Conservation (phyloP, 2,113 vertebrate species). For the Lamprotornis superbus region DNA sequence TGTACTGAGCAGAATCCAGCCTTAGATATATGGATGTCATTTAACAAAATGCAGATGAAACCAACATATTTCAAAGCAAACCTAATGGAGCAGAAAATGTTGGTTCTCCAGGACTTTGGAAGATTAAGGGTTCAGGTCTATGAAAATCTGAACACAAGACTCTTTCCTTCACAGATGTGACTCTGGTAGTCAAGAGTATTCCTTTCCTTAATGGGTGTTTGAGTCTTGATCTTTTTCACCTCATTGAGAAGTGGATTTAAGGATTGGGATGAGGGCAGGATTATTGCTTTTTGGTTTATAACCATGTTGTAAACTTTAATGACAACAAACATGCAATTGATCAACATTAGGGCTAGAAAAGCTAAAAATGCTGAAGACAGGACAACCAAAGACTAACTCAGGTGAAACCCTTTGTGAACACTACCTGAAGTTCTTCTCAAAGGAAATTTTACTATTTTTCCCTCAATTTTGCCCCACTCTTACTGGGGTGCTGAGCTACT, state of each 20-base stretch:
- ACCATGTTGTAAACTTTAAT: background rate
- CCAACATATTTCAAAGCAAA: background rate
- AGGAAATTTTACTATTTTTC: background rate
- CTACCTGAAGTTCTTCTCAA: background rate
- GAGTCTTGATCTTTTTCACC: background rate
- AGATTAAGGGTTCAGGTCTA: background rate
- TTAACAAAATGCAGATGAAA: background rate
- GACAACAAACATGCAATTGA: background rate
- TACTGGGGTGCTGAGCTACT: background rate
- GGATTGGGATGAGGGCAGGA: background rate
- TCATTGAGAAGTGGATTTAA: background rate
- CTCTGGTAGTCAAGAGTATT: background rate
- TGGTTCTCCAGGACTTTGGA: background rate
- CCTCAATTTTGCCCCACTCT: fast-evolving
- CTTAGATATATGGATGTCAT: background rate
- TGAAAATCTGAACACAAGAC: background rate
- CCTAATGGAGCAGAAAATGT: background rate
- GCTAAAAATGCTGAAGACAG: background rate
- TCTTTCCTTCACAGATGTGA: background rate
- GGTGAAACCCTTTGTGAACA: background rate
- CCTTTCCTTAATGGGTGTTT: background rate
- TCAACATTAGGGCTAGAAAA: background rate
- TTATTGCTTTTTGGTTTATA: background rate
- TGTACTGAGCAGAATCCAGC: background rate
- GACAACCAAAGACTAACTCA: background rate